phyloP scores from a whole-genome alignment of 2,113 vertebrate genomes.

The Connochaetes taurinus region DNA sequence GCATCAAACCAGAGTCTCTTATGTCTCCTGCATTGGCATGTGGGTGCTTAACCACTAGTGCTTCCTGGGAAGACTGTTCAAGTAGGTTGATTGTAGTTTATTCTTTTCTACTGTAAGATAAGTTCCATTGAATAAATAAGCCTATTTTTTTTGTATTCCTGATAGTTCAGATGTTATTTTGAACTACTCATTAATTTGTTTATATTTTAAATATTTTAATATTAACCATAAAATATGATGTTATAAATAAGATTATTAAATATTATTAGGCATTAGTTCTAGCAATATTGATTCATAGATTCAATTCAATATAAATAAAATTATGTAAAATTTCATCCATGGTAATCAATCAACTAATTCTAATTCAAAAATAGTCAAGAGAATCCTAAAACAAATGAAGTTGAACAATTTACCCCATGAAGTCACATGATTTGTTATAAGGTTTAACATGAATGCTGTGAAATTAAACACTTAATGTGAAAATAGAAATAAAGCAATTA shows the following conservation, averaged over 20 bases:
- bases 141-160: not conserved
- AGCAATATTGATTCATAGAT: not conserved
- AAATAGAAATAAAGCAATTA: not conserved
- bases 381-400: not conserved
- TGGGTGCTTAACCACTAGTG: not conserved
- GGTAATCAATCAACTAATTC: not conserved
- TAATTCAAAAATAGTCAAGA: conserved; percentile 11
- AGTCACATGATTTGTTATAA: not conserved
- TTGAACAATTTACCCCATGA: not conserved
- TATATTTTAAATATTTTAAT: not conserved
- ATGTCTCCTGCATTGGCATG: not conserved
- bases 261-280: not conserved
- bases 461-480: not conserved
- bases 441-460: not conserved
- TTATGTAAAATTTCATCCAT: not conserved
- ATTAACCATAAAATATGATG: not conserved
- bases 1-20: not conserved
- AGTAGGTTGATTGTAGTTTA: not conserved
- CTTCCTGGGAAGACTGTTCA: not conserved
- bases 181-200: not conserved
- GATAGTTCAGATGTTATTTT: not conserved
- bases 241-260: not conserved
- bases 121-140: not conserved
- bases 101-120: not conserved
- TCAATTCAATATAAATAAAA: not conserved